These are phyloP conservation scores for Sogatella furcifera DNA, from an alignment of 1,140 invertebrate genomes.

Conservation along the genomic window DNA sequence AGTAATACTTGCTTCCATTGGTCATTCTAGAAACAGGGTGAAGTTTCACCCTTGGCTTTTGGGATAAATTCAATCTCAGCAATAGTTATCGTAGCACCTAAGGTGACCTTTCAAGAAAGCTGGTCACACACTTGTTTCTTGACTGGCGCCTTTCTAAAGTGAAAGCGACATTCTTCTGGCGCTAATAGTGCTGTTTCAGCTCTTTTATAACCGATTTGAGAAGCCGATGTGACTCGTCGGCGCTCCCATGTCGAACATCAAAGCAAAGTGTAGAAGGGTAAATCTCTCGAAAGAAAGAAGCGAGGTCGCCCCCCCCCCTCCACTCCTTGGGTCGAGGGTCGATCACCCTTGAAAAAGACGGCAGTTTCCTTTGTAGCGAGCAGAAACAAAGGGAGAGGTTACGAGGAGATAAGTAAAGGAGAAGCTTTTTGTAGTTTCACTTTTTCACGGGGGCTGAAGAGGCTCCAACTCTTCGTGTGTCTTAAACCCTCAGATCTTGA, in stretches of 20 bases:
- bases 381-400: constrained; percentile 3
- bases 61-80: no score
- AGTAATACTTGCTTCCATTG: no score
- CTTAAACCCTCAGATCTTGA: neutral
- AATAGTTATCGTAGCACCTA: no score
- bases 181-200: neutral
- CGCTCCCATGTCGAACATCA: neutral
- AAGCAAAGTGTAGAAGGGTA: neutral
- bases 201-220: neutral
- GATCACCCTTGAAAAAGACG: neutral
- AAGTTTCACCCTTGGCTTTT: no score
- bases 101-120: no score
- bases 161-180: no score
- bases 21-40: no score
- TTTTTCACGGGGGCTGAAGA: neutral
- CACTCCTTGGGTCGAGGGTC: neutral
- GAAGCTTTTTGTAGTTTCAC: constrained; percentile 2
- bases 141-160: no score
- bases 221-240: neutral
- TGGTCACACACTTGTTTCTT: no score
- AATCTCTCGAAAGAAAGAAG: constrained; percentile 1
- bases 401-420: constrained; percentile 1
- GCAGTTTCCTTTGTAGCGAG: neutral
- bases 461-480: neutral
- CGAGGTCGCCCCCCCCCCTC: neutral